phyloP scores from a whole-genome alignment of 2,797 vertebrate species.

The Thaleichthys pacificus region DNA sequence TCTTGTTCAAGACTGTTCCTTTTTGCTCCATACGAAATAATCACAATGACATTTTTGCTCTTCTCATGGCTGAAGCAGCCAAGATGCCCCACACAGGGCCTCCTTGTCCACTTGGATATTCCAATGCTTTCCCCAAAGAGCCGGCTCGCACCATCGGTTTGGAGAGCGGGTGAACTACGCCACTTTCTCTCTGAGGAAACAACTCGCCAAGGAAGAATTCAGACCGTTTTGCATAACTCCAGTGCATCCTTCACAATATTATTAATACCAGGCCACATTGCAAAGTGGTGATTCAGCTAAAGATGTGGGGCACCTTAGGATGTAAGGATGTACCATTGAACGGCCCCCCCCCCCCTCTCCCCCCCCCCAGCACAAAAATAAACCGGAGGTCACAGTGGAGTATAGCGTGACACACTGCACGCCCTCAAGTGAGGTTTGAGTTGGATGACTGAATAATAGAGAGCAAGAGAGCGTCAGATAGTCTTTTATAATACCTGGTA shows the following conservation, averaged over 20 bases:
- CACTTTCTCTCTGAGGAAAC: neutral
- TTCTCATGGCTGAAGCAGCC: slow-evolving; percentile 27
- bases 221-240: slow-evolving; percentile 69
- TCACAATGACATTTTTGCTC: slow-evolving; percentile 12
- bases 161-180: slow-evolving; percentile 33
- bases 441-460: slow-evolving; percentile 42
- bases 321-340: slow-evolving; percentile 41
- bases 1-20: slow-evolving; percentile 47
- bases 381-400: slow-evolving; percentile 60
- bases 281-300: slow-evolving; percentile 38
- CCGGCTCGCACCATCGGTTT: slow-evolving; percentile 52
- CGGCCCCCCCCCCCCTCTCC: too few species aligned
- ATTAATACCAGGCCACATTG: slow-evolving; percentile 45
- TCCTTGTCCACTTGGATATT: slow-evolving; percentile 24
- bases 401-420: slow-evolving; percentile 40
- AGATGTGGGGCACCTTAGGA: slow-evolving; percentile 37
- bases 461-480: slow-evolving; percentile 32
- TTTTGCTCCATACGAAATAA: slow-evolving; percentile 33
- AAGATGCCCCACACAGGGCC: slow-evolving; percentile 24
- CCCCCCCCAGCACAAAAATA: slow-evolving; percentile 52
- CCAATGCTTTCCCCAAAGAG: slow-evolving; percentile 39
- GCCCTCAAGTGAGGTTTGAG: slow-evolving; percentile 49
- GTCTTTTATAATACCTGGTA: slow-evolving; percentile 18
- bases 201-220: slow-evolving; percentile 36
- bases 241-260: slow-evolving; percentile 47